A percentile compares a stretch with the other conserved stretches of the same genome.
Conservation (phyloP, 2,888 invertebrate species). For the Aethes cnicana region DNA sequence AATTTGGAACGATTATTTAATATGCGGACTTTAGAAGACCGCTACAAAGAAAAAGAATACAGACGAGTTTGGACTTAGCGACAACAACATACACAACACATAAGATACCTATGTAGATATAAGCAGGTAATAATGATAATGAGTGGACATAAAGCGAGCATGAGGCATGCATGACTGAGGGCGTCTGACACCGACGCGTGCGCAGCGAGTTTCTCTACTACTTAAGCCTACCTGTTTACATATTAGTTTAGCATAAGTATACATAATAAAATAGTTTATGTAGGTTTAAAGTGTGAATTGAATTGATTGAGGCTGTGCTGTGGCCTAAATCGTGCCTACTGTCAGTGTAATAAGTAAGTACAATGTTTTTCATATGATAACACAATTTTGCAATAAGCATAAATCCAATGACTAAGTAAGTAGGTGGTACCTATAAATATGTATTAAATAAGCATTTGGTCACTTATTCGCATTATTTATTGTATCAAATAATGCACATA, state of each 20-base stretch:
- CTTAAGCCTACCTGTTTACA: background rate
- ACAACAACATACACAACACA: too few relatives aligned
- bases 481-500: too few relatives aligned
- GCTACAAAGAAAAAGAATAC: slow-evolving; percentile 1
- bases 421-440: too few relatives aligned
- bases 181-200: background rate
- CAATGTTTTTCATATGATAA: slow-evolving; percentile 12
- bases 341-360: slow-evolving; percentile 10
- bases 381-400: slow-evolving; percentile 21
- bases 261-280: background rate
- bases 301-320: background rate
- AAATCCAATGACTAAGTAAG: too few relatives aligned
- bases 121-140: too few relatives aligned
- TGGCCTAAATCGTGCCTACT: slow-evolving; percentile 19
- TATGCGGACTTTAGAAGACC: slow-evolving; percentile 3
- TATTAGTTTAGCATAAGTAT: background rate
- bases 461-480: too few relatives aligned
- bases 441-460: too few relatives aligned
- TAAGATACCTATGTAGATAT: too few relatives aligned
- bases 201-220: too few relatives aligned
- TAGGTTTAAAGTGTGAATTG: background rate
- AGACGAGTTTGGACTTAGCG: too few relatives aligned
- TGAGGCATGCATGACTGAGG: too few relatives aligned
- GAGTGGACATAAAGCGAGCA: too few relatives aligned
- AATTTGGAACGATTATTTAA: slow-evolving; percentile 20